Conservation (phyloP, 2,113 vertebrate species). For the Australoheros scitulus region DNA sequence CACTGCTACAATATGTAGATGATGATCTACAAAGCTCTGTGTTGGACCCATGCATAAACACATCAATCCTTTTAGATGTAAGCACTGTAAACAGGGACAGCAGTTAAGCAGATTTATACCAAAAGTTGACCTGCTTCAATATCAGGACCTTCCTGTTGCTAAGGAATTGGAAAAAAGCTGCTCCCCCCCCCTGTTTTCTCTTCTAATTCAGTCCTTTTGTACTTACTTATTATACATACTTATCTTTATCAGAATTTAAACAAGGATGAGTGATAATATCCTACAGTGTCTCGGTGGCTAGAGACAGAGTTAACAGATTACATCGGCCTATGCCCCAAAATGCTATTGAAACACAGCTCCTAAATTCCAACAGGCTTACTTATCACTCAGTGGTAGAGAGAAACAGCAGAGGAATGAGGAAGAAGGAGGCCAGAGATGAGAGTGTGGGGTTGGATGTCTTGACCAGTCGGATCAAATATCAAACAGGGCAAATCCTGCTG, state of each 20-base stretch:
- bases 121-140: neutral
- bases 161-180: neutral
- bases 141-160: neutral
- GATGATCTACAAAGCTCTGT: neutral
- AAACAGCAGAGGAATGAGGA: constrained; percentile 9
- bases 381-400: neutral
- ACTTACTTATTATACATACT: neutral
- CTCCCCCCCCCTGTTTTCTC: neutral
- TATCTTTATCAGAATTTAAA: neutral
- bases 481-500: constrained; percentile 60
- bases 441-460: constrained; percentile 19
- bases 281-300: neutral
- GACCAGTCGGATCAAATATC: constrained; percentile 73
- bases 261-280: neutral
- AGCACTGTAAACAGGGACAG: neutral
- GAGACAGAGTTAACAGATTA: neutral
- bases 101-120: neutral
- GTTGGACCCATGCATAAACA: neutral
- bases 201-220: neutral
- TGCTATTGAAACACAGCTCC: constrained; percentile 58
- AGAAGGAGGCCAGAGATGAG: constrained; percentile 18
- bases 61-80: neutral
- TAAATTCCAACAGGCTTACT: constrained; percentile 64
- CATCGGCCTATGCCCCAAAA: neutral
- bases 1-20: neutral